These are phyloP conservation scores for Cryptomyrus ogoouensis DNA, from an alignment of 2,113 vertebrate genomes.

Conservation along the genomic window DNA sequence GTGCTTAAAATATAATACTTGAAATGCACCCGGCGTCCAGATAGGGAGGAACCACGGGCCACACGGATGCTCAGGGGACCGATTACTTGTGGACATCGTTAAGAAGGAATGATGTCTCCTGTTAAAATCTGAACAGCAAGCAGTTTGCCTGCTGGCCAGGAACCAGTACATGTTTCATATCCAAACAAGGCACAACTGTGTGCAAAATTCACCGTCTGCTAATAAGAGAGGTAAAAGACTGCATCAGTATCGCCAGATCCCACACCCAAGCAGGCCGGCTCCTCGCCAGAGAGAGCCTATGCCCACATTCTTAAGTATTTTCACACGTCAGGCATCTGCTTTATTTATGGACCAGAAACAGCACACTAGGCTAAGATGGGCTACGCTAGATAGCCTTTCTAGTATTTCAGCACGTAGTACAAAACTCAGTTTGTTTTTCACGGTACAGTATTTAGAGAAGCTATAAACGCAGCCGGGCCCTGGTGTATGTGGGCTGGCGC, in stretches of 20 bases:
- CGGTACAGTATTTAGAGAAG: not conserved
- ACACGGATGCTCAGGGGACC: not conserved
- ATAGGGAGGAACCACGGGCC: not conserved
- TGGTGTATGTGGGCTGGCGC: not conserved
- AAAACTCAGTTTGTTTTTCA: not conserved
- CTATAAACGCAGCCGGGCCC: not conserved
- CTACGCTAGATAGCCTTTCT: not conserved
- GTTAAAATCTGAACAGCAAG: not conserved
- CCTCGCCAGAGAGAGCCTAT: not conserved
- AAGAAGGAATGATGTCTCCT: not conserved
- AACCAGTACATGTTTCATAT: not conserved
- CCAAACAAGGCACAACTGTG: not conserved
- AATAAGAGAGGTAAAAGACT: not conserved
- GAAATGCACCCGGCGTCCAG: not conserved
- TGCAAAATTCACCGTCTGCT: not conserved
- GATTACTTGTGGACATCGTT: not conserved
- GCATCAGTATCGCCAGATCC: not conserved
- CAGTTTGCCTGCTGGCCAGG: not conserved
- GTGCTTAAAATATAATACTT: no score
- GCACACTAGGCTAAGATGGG: not conserved
- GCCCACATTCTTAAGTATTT: not conserved
- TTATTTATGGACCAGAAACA: not conserved
- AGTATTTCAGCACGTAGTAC: not conserved
- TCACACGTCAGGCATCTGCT: not conserved
- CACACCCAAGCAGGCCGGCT: not conserved